These are phyloP conservation scores for Isaurus tuberculatus DNA, from an alignment of 92 coral and sea anemone species.

Conservation along the genomic window DNA sequence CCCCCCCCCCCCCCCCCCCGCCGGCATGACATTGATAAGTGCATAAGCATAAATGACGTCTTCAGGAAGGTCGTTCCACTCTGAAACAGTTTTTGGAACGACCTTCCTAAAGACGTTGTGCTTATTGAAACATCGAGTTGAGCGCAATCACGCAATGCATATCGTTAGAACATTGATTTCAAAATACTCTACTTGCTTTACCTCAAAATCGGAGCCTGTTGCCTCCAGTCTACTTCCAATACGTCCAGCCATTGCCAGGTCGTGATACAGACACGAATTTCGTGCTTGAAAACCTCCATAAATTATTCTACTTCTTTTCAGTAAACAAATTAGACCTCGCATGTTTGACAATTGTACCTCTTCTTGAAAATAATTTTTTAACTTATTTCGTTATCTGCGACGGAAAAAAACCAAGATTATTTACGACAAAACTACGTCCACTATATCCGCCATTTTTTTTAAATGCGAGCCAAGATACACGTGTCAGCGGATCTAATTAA, in stretches of 20 bases:
- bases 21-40: no score
- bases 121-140: no score
- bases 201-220: constrained; percentile 79
- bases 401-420: neutral
- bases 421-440: neutral
- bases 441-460: constrained; percentile 25
- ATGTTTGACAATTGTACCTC: constrained; percentile 9
- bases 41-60: no score
- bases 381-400: neutral
- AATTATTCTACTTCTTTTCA: constrained; percentile 44
- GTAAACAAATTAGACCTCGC: constrained; percentile 45
- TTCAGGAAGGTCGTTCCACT: no score
- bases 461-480: constrained; percentile 4
- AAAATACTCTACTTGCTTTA: neutral
- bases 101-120: no score
- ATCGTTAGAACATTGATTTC: neutral
- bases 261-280: constrained; percentile 63
- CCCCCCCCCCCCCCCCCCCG: no score
- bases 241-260: constrained; percentile 78
- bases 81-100: no score
- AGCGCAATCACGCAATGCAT: no score
- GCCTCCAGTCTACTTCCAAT: constrained; percentile 76
- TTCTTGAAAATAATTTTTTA: neutral
- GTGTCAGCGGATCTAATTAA: constrained; percentile 30
- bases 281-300: constrained; percentile 52